These are phyloP conservation scores for Antedon mediterranea DNA, from an alignment of 53 echinoderm and acorn worm species.

Conservation along the genomic window DNA sequence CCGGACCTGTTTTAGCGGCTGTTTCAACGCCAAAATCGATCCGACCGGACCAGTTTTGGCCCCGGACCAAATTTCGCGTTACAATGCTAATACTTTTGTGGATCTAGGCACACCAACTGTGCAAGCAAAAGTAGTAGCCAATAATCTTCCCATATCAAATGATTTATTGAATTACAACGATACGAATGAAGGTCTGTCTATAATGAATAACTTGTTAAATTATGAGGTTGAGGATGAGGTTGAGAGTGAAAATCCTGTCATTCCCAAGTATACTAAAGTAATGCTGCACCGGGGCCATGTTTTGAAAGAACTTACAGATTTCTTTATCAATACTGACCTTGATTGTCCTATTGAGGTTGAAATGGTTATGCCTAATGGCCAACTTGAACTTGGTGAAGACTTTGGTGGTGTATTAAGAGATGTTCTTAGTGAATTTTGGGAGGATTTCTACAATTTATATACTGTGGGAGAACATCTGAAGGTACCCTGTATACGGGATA, in stretches of 20 bases:
- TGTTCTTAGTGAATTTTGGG: slow-evolving; percentile 4
- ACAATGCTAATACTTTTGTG: not conserved
- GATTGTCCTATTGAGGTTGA: slow-evolving; percentile 5
- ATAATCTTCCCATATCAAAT: too few relatives aligned
- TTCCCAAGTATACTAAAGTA: not conserved
- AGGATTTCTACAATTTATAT: not conserved
- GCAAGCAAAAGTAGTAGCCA: not conserved
- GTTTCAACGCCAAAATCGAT: too few relatives aligned
- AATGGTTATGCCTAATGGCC: slow-evolving; percentile 7
- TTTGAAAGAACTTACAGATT: slow-evolving; percentile 16
- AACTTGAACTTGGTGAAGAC: slow-evolving; percentile 6
- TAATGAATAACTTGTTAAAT: not conserved
- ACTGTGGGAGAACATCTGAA: slow-evolving; percentile 15
- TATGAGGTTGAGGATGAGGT: too few relatives aligned
- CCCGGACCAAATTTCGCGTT: too few relatives aligned
- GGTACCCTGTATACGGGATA: slow-evolving; percentile 23
- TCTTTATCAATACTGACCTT: too few relatives aligned
- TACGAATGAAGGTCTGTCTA: too few relatives aligned
- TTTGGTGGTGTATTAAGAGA: slow-evolving; percentile 4
- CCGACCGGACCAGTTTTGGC: too few relatives aligned
- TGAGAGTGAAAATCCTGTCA: not conserved
- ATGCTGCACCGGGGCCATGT: slow-evolving; percentile 16
- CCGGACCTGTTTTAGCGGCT: too few relatives aligned
- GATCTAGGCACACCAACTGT: slow-evolving; percentile 20
- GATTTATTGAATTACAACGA: too few relatives aligned